Evolutionary conservation across 37 sponge, comb jelly and placozoan species (phyloP), one percentile per base, ranked within the genome.

Genomic region (Eunapius fragilis): DNA sequence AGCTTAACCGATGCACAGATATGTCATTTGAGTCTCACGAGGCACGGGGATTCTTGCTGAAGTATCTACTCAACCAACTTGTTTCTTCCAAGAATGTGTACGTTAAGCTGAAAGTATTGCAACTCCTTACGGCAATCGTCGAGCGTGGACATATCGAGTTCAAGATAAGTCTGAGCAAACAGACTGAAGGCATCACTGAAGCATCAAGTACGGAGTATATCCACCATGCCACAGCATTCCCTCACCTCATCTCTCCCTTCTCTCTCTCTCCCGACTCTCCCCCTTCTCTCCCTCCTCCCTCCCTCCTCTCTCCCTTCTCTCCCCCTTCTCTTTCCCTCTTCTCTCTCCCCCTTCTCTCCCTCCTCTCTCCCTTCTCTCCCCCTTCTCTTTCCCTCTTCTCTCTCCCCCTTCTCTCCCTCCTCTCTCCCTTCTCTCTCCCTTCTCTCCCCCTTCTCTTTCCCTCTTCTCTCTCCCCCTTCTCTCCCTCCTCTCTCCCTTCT

Each of bases 1-100:
- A 6, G 36, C 9, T 45, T 11, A 45, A 45, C 47, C 9, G 47
- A 45, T 4, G 31, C 28, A 30, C 38, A 95, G 96, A 95, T 78
- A 90, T 95, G 93, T 82, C 93, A 30, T 92, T 79, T 80, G 96
- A 95, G 70, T 86, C 90, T 77, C 58, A 41, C n/a, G 91, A 92
- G 72, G 81, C 89, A 4, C 75, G 96, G 11, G 72, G 84, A 7
- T 95, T 92, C 80, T 69, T 95, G 0, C 92, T 92, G 72, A 82
- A 95, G 74, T 95, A 92, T 48, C 82, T 95, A 3, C 50, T 92
- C 47, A 92, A 95, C 83, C 68, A 72, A 31, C 70, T 95, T 11
- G 34, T 84, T 31, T 72, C 93, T 33, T 71, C 88, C 12, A 83
- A 75, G 25, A 92, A 91, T 38, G 91, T 92, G 32, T 87, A 81